Conservation (phyloP, 1,140 invertebrate genomes). For the Temnothorax nylanderi region DNA sequence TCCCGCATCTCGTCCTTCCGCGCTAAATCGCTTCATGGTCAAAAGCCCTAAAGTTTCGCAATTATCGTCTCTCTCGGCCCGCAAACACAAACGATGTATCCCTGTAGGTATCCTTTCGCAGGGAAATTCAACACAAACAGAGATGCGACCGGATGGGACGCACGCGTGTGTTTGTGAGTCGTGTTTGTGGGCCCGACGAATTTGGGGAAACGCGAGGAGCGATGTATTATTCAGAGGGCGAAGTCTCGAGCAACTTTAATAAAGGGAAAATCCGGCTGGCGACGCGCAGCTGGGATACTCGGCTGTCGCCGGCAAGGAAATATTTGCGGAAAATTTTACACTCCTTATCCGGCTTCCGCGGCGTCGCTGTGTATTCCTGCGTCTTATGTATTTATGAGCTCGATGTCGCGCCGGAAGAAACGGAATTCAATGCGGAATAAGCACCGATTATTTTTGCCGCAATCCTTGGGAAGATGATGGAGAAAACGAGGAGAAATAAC, state of each 20-base stretch:
- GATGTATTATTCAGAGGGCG: slow-evolving; percentile 67
- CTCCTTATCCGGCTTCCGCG: not conserved
- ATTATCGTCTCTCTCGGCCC: slow-evolving; percentile 23
- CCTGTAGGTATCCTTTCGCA: not conserved
- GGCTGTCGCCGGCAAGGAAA: slow-evolving; percentile 43
- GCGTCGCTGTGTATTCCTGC: not conserved
- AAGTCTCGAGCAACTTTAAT: slow-evolving; percentile 52
- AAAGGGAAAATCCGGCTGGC: slow-evolving; percentile 50
- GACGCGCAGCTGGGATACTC: slow-evolving; percentile 13
- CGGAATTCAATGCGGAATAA: not conserved
- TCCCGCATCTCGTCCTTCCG: not conserved
- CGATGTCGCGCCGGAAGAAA: not conserved
- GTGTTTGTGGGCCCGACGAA: slow-evolving; percentile 18
- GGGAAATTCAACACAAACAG: not conserved
- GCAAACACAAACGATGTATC: not conserved
- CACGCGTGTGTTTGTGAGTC: not conserved
- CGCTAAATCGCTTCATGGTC: not conserved
- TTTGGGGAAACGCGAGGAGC: slow-evolving; percentile 33
- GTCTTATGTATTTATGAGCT: slow-evolving; percentile 40
- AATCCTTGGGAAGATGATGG: not conserved
- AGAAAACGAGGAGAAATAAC: not conserved
- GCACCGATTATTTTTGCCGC: not conserved
- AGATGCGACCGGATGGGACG: not conserved
- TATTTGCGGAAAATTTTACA: slow-evolving; percentile 59
- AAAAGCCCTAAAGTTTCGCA: slow-evolving; percentile 6